Evolutionary conservation across 2,888 invertebrate species (phyloP).

Genomic region (Oscheius myriophilus): DNA sequence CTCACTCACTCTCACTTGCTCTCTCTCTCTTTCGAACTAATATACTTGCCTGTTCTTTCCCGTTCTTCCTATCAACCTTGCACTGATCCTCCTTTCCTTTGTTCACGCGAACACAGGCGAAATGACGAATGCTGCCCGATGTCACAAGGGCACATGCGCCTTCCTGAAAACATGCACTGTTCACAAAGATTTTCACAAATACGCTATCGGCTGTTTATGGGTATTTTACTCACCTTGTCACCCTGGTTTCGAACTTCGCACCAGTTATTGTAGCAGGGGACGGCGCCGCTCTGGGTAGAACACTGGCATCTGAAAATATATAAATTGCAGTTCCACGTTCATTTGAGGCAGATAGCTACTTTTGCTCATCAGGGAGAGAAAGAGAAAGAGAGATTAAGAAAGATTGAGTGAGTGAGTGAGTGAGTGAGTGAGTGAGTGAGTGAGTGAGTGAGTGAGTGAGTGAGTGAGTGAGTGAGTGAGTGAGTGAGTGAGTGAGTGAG

Average conservation of each 20-base stretch:
- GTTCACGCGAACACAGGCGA: constrained; percentile 30
- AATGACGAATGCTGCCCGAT: not conserved
- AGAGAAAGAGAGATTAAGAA: too few species aligned
- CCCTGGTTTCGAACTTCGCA: constrained; percentile 20
- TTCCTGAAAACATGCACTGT: not conserved
- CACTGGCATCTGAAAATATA: constrained; percentile 30
- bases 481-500: too few species aligned
- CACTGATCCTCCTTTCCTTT: constrained; percentile 20
- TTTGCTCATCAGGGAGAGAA: too few species aligned
- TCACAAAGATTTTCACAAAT: not conserved
- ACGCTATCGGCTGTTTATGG: not conserved
- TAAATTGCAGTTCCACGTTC: too few species aligned
- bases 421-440: too few species aligned
- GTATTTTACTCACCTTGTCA: constrained; percentile 14
- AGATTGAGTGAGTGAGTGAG: too few species aligned
- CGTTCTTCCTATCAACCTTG: constrained; percentile 23
- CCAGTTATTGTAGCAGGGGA: constrained; percentile 31
- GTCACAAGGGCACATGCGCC: constrained; percentile 31
- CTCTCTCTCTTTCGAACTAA: too few species aligned
- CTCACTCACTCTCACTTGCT: too few species aligned
- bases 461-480: too few species aligned
- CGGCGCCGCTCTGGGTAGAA: constrained; percentile 18
- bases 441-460: too few species aligned
- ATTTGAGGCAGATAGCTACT: too few species aligned
- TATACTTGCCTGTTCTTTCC: constrained; percentile 4